Conservation (phyloP, 2,888 invertebrate species). For the Tachina grossa region DNA sequence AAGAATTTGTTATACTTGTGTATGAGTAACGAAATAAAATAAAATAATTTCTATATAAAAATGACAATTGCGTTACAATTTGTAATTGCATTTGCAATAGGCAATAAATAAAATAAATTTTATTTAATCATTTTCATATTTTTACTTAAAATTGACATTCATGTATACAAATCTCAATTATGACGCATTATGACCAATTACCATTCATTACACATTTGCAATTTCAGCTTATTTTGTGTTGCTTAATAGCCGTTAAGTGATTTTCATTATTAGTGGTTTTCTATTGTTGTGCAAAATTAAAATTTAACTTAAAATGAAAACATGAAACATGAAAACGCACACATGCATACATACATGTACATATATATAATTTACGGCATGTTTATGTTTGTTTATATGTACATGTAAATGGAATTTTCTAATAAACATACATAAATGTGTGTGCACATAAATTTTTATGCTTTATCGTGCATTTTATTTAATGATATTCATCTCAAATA, state of each 20-base stretch:
- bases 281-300: conserved; percentile 51
- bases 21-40: too few species aligned
- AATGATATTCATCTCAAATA: background rate
- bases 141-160: too few species aligned
- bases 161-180: too few species aligned
- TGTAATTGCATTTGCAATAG: too few species aligned
- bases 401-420: background rate
- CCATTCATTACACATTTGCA: too few species aligned
- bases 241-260: conserved; percentile 63
- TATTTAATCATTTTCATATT: too few species aligned
- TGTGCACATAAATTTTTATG: background rate
- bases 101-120: too few species aligned
- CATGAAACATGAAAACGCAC: background rate
- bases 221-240: conserved; percentile 11
- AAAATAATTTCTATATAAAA: too few species aligned
- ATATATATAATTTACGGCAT: background rate
- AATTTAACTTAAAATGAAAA: conserved; percentile 11
- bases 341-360: background rate
- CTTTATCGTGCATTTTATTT: conserved; percentile 5
- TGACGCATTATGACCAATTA: too few species aligned
- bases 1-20: too few species aligned
- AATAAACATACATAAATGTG: too few species aligned
- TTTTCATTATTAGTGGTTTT: conserved; percentile 65
- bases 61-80: too few species aligned
- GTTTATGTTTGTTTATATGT: background rate